Base-by-base conservation (phyloP, 2,113 vertebrate species). In the Ophthalmolycus amberensis region DNA sequence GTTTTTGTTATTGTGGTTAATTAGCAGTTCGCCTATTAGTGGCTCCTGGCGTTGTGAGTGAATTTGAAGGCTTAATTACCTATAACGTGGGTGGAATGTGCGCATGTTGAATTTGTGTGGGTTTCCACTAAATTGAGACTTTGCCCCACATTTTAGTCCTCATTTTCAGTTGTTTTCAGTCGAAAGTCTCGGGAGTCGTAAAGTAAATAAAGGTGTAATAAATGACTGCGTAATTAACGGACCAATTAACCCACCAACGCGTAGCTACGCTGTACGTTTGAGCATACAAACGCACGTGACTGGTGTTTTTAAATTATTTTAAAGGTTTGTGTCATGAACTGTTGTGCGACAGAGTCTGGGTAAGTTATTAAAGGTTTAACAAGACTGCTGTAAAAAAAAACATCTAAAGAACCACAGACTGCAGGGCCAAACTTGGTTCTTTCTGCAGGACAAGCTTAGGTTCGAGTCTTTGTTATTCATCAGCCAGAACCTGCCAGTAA, bases 291-390 rank as follows among this genome's bases (percentile, higher is more conserved):
- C 2, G 58, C 16, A 15, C 0, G 18, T 6, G 56, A 48, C 1
- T 20, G 11, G 2, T 7, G 32, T 44, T 16, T n/a, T 56, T 9
- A 5, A 6, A 6, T 48, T 66, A 9, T 34, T 42, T 71, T 37
- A 63, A 52, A 75, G 15, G 64, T 11, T 40, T 40, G 66, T 44
- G 48, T 81, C 42, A 6, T 60, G 15, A 50, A 59, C 0, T 27
- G 20, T 76, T 64, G 0, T 50, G 1, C 7, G 15, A n/a, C 15
- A 5, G 6, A 38, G 68, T 71, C 75, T 89, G 81, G 40, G 25
- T 12, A 83, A 84, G 85, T 89, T 85, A 48, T 85, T 87, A 71
- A 73, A 81, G 71, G 38, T 77, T 82, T 85, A 73, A 77, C 11
- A 16, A 16, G 68, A 48, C 38, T 77, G 75, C 69, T 69, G 60